Base-by-base conservation (phyloP, 2,113 vertebrate species). In the Podarcis raffonei region DNA sequence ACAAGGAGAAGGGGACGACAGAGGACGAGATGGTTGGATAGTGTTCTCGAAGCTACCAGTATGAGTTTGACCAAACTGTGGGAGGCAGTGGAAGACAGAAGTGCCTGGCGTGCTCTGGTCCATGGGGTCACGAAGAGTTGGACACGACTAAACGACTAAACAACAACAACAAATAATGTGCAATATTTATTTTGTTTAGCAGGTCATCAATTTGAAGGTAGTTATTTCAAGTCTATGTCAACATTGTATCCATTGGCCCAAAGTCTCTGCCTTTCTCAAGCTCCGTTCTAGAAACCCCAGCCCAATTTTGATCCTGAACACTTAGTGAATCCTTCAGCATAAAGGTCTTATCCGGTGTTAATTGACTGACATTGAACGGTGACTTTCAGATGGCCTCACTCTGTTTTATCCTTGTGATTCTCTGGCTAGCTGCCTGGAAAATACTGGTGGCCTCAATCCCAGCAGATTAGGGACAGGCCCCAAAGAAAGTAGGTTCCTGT, bases 391-490 rank as follows among this genome's bases (percentile, higher is more conserved):
- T 76, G 81, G 62, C 39, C 65, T 69, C 37, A 68, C n/a, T 77
- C 65, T 53, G 59, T 68, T 69, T 68, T n/a, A 84, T 89, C 69
- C 87, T 75, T 83, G 59, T 83, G 48, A 82, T 48, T 87, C 81
- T 39, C 59, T 89, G 87, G 87, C 87, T 69, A 66, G 25, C 22
- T 69, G 87, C 81, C 81, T 88, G 87, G 81, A 88, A 88, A 88
- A 88, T 83, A 69, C 37, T 53, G n/a, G 74, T 66, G 62, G 39
- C 71, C 81, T 88, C 81, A 83, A 77, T 83, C 57, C 39, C 59
- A 88, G 23, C 20, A 57, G 81, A 77, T 88, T 88, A 88, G 87
- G 30, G 57, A 11, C 35, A 83, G 8, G 59, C 39, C 74, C 83
- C 57, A 62, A 77, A 66, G 59, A 66, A 78, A 59, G 4, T 25